These are phyloP conservation scores for Liopterus haemorrhoidalis DNA, from an alignment of 2,888 invertebrate species.

Conservation along the genomic window DNA sequence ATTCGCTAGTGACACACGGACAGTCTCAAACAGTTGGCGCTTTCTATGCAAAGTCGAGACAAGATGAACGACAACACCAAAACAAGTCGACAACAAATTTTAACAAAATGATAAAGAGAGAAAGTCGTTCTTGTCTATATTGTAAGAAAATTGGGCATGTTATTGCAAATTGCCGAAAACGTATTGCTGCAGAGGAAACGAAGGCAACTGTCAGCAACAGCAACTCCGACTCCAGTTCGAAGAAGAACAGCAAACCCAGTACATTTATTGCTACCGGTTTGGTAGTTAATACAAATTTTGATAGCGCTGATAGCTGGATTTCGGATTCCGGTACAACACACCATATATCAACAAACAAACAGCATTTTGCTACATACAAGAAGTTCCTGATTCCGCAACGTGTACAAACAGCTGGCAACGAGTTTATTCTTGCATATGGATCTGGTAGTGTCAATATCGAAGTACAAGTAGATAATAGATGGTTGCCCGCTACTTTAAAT, in stretches of 20 bases:
- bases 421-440: slow-evolving; percentile 21
- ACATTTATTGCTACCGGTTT: slow-evolving; percentile 23
- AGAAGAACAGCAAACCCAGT: slow-evolving; percentile 13
- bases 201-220: slow-evolving; percentile 10
- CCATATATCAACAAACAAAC: slow-evolving; percentile 22
- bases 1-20: slow-evolving; percentile 19
- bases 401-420: slow-evolving; percentile 23
- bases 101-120: slow-evolving; percentile 13
- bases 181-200: slow-evolving; percentile 1
- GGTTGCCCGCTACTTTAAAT: slow-evolving; percentile 21
- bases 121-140: slow-evolving; percentile 25
- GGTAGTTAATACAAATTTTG: slow-evolving; percentile 19
- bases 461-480: slow-evolving; percentile 14
- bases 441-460: slow-evolving; percentile 18
- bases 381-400: slow-evolving; percentile 21
- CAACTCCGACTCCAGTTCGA: neutral
- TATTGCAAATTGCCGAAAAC: slow-evolving; percentile 23
- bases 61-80: neutral
- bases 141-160: slow-evolving; percentile 28
- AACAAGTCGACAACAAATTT: neutral
- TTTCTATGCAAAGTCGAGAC: slow-evolving; percentile 6
- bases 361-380: slow-evolving; percentile 22
- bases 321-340: slow-evolving; percentile 25
- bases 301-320: slow-evolving; percentile 27
- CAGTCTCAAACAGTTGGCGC: slow-evolving; percentile 14